A percentile compares a stretch with the other conserved stretches of the same genome.
Evolutionary conservation across 1,140 invertebrate genomes (phyloP).

Genomic region (Drosophila watanabei): DNA sequence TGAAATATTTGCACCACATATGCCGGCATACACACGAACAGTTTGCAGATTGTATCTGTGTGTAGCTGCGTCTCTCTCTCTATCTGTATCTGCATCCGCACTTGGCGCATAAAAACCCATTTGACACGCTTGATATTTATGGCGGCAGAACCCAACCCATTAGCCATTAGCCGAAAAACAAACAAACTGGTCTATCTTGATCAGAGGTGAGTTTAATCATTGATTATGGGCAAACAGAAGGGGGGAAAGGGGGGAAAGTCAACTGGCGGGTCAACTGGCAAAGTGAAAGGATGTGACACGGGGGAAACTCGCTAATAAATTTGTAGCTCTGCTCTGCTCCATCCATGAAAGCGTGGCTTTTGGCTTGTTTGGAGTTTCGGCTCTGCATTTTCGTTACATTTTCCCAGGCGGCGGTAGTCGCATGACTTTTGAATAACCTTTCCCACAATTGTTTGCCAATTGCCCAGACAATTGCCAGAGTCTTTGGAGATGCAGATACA

Average conservation of each 20-base stretch:
- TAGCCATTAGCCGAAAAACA: conserved; percentile 30
- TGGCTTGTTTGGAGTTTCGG: conserved; percentile 17
- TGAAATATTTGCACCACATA: conserved; percentile 82
- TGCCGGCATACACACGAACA: conserved; percentile 55
- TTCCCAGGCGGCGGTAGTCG: conserved; percentile 56
- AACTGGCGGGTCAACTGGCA: conserved; percentile 47
- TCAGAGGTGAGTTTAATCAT: conserved; percentile 75
- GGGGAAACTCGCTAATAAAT: conserved; percentile 38
- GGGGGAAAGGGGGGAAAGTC: not conserved
- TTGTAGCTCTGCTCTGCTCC: conserved; percentile 36
- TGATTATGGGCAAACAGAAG: conserved; percentile 62
- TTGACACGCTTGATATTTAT: conserved; percentile 72
- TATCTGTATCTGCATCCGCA: conserved; percentile 36
- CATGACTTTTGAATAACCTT: conserved; percentile 80
- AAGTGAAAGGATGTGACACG: conserved; percentile 67
- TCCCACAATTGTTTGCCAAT: conserved; percentile 81
- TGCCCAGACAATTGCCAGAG: conserved; percentile 73
- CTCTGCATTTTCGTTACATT: conserved; percentile 43
- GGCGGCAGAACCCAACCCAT: conserved; percentile 27
- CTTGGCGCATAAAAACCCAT: conserved; percentile 73
- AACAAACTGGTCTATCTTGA: conserved; percentile 62
- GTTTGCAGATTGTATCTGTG: conserved; percentile 49
- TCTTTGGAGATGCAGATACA: conserved; percentile 28
- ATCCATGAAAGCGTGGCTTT: conserved; percentile 47
- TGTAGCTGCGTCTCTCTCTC: conserved; percentile 17